Conservation (phyloP, 2,888 invertebrate genomes). For the Agonum fuliginosum region DNA sequence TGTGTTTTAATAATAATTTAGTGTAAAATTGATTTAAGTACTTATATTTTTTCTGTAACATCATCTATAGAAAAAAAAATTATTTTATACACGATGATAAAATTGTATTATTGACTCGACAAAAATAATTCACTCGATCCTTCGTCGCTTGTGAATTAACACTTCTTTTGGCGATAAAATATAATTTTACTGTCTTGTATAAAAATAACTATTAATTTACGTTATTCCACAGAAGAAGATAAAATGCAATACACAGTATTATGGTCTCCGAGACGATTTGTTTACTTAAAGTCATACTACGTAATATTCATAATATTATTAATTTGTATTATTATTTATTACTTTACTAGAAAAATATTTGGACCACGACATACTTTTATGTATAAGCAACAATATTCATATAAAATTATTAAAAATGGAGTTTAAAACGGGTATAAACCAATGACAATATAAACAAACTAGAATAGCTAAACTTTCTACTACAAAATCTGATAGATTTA, state of each 20-base stretch:
- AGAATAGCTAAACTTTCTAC: neutral
- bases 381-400: conserved; percentile 23
- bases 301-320: neutral
- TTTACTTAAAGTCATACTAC: conserved; percentile 72
- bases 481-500: neutral
- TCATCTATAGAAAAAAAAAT: too few species aligned
- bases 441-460: conserved; percentile 26
- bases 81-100: too few species aligned
- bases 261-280: conserved; percentile 85
- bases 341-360: conserved; percentile 32
- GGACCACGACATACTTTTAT: conserved; percentile 31
- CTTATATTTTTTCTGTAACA: too few species aligned
- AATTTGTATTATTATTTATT: neutral
- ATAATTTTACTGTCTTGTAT: too few species aligned
- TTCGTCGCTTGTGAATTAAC: too few species aligned
- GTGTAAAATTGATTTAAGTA: too few species aligned
- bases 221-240: conserved; percentile 75
- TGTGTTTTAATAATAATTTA: too few species aligned
- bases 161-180: too few species aligned
- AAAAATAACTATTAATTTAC: too few species aligned
- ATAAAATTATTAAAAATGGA: conserved; percentile 52
- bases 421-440: conserved; percentile 39
- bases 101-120: too few species aligned
- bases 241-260: conserved; percentile 81
- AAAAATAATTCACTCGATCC: too few species aligned